Conservation (phyloP, 2,888 invertebrate genomes). For the Timandra comae region DNA sequence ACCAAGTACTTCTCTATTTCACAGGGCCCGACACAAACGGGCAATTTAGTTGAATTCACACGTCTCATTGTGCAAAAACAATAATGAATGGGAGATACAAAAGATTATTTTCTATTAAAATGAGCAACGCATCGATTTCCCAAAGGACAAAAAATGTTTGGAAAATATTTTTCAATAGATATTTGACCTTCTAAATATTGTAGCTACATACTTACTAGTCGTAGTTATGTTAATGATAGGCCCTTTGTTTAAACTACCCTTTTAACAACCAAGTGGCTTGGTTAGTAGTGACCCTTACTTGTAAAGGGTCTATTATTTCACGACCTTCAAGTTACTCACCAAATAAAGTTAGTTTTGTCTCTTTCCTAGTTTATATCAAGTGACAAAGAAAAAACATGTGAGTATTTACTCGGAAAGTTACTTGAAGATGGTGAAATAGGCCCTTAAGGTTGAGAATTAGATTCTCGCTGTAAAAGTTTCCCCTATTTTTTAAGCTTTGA, state of each 20-base stretch:
- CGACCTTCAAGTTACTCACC: no score
- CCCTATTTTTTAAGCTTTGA: no score
- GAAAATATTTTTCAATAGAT: conserved; percentile 29
- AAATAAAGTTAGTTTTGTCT: no score
- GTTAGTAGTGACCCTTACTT: no score
- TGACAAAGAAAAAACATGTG: no score
- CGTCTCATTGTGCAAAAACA: conserved; percentile 33
- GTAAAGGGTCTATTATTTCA: no score
- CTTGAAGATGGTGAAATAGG: no score
- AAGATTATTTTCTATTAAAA: conserved; percentile 24
- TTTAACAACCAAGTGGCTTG: not conserved
- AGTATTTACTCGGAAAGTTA: no score
- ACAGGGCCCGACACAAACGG: conserved; percentile 24
- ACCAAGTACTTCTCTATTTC: no score
- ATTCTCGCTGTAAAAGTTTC: no score
- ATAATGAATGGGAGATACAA: conserved; percentile 28
- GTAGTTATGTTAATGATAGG: conserved; percentile 4
- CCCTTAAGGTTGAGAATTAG: no score
- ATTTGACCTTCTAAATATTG: conserved; percentile 18
- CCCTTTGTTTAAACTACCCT: conserved; percentile 11
- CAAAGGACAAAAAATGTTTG: conserved; percentile 42
- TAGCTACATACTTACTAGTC: conserved; percentile 2
- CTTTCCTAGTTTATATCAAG: no score
- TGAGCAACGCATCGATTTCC: conserved; percentile 30
- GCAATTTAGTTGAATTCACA: conserved; percentile 33